These are phyloP conservation scores for Microctonus hyperodae DNA, from an alignment of 2,888 invertebrate genomes.

Conservation along the genomic window DNA sequence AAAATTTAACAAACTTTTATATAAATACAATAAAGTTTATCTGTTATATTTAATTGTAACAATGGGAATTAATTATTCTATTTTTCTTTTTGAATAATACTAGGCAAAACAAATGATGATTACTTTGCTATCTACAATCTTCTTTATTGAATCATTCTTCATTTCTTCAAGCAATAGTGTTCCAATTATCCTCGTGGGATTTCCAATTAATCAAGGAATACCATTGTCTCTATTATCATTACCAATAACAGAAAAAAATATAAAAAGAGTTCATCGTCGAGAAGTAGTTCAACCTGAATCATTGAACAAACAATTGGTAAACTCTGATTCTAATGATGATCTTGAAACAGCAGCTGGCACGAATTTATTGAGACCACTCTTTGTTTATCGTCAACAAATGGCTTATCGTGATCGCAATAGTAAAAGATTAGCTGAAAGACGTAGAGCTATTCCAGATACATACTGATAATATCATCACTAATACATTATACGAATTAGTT, in stretches of 20 bases:
- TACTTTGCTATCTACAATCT: neutral
- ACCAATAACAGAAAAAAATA: neutral
- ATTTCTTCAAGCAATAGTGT: neutral
- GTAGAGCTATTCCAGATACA: constrained; percentile 34
- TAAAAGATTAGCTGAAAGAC: constrained; percentile 42
- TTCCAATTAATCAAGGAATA: constrained; percentile 22
- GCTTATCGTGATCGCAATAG: constrained; percentile 56
- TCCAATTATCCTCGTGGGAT: neutral
- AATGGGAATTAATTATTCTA: neutral
- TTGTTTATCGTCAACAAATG: constrained; percentile 59
- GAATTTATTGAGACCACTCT: constrained; percentile 56
- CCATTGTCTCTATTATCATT: neutral
- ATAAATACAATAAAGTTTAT: neutral
- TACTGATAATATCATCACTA: constrained; percentile 21
- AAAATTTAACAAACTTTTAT: too few relatives aligned
- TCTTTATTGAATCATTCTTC: neutral
- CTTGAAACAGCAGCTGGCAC: constrained; percentile 59
- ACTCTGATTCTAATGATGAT: constrained; percentile 41
- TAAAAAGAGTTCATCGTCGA: constrained; percentile 14
- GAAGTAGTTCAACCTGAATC: constrained; percentile 31
- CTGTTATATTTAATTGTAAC: neutral
- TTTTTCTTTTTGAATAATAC: neutral
- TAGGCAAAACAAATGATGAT: constrained; percentile 30
- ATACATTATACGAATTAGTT: too few relatives aligned
- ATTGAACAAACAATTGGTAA: constrained; percentile 25